Base-by-base conservation (phyloP, 2,797 vertebrate species). In the Gymnocypris eckloni region DNA sequence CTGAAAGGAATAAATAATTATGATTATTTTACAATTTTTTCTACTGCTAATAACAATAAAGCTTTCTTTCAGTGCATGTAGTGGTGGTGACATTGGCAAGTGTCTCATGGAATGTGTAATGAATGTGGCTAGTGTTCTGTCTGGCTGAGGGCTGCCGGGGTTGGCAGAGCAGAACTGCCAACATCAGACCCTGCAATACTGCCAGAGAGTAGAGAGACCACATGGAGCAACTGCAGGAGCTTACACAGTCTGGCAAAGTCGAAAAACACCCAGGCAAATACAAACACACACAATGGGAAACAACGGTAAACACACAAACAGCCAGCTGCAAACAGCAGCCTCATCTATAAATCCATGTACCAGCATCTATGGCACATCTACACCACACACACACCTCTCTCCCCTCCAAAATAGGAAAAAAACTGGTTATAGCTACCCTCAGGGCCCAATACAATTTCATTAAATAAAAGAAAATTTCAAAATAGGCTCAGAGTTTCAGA, bases 41-140 rank as follows among this genome's bases (percentile, higher is more conserved):
- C 20, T 81, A 4, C 22, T 77, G 48, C 48, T 54, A 50, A 66
- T 76, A 66, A 66, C 73, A 52, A 52, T 52, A 52, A 66, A 41
- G 15, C 22, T 84, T 70, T 69, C 6, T 41, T 67, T 20, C 52
- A 72, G 25, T 79, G 67, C 77, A 70, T 48, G 39, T 85, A 25
- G 16, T 2, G 2, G 25, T 80, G 41, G 52, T 84, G 66, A 41
- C 39, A 41, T 50, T 85, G 83, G 83, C 83, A 64, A 78, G 52
- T 61, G 66, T 85, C 76, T 85, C n/a, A 43, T 48, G 83, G 83
- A 85, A 85, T 85, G 66, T 85, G 83, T 80, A 79, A 80, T 85
- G 75, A 72, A 61, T 71, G 83, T 79, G 67, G 39, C 77, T 48
- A 85, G 76, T 85, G 77, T 79, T 85, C 76, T 72, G 41, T 79